These are phyloP conservation scores for Arnoldichthys spilopterus DNA, from an alignment of 2,797 vertebrate species.

Conservation along the genomic window DNA sequence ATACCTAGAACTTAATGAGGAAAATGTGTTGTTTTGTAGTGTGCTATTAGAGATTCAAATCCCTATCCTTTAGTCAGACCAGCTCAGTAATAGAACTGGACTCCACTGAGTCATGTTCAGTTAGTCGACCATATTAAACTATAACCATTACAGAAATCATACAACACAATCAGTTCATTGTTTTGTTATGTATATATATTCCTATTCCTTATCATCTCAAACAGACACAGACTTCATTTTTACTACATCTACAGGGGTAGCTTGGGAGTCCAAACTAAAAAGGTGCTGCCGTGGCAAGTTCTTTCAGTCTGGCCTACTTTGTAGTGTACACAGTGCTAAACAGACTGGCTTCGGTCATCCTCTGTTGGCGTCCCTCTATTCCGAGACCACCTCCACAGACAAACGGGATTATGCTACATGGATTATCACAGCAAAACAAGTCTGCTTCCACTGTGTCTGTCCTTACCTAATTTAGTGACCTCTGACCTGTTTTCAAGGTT, in stretches of 20 bases:
- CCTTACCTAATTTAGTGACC: constrained; percentile 14
- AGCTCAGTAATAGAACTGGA: constrained; percentile 16
- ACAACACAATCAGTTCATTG: background rate
- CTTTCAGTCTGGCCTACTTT: background rate
- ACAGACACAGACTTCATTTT: background rate
- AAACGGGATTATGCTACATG: constrained; percentile 22
- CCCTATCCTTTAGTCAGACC: constrained; percentile 67
- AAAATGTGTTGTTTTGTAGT: constrained; percentile 77
- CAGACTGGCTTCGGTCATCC: background rate
- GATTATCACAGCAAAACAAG: constrained; percentile 24
- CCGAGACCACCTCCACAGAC: background rate
- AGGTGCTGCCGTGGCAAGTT: background rate
- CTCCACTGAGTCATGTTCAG: constrained; percentile 7
- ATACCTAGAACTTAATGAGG: constrained; percentile 84
- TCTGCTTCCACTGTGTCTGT: background rate
- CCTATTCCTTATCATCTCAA: background rate
- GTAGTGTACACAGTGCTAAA: background rate
- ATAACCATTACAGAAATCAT: background rate
- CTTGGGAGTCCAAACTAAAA: background rate
- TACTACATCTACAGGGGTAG: background rate
- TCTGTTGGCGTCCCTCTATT: background rate
- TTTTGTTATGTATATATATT: background rate
- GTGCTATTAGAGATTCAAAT: constrained; percentile 66
- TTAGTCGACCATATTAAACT: background rate
- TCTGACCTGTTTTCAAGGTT: constrained; percentile 64